Base-by-base conservation (phyloP, 1,140 invertebrate genomes). In the Hycleus cichorii region DNA sequence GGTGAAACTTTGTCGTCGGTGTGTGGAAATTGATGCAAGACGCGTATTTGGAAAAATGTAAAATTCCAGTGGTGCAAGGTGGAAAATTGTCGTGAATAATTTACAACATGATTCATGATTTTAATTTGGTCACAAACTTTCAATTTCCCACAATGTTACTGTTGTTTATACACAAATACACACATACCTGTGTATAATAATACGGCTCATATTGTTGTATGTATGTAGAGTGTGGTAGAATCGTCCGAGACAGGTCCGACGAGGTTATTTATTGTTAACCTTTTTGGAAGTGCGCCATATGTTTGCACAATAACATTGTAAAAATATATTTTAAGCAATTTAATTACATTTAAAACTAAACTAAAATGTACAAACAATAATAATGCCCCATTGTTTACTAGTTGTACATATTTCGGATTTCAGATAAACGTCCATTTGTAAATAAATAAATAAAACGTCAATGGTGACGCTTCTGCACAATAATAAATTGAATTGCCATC, bases 81-180 rank as follows among this genome's bases (percentile, higher is more conserved):
- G 32, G 32, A 32, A 32, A 32, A 32, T 32, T 53, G 51, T 45
- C 51, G 51, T 53, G 51, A 53, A 53, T 53, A 53, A 53, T 53
- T 53, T 53, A 53, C 46, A 42, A 53, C 42, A 53, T 53, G 51
- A 53, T 53, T 53, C 51, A 53, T 53, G 51, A 42, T 46, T 53
- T 53, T 45, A 53, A 53, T 53, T 53, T 53, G 51, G 51, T 53
- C 51, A 53, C 51, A 53, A 53, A 53, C 42, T 53, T 53, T 53
- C 51, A 40, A 42, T 53, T 52, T 53, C 51, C 51, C 51, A 53
- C 51, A 53, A 53, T 27, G 51, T 53, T 53, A 7, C 32, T 32
- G 32, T 27, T 49, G 48, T 26, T 38, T 25, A 53, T 53, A 52
- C 50, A 40, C 32, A 24, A 26, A 45, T 25, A 11, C 45, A 46